Evolutionary conservation across 1,140 invertebrate species (phyloP).

Genomic region (Orchestia grillus): DNA sequence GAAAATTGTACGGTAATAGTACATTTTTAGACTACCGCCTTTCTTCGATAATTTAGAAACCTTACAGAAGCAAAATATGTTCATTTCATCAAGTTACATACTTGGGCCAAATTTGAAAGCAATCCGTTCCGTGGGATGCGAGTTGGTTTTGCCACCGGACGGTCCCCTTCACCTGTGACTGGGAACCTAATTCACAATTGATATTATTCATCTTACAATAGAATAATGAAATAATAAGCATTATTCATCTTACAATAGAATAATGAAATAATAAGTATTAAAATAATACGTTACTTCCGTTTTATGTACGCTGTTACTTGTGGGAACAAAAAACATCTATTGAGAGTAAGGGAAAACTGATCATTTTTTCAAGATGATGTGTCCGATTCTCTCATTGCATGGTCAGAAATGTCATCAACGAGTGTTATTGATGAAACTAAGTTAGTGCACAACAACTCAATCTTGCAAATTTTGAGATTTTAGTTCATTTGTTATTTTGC

Average conservation of each 20-base stretch:
- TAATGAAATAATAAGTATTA: not conserved
- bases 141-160: no score
- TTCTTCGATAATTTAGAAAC: no score
- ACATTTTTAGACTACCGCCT: no score
- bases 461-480: not conserved
- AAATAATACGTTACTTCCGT: no score
- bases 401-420: not conserved
- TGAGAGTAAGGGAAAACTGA: not conserved
- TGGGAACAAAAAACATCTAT: not conserved
- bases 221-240: not conserved
- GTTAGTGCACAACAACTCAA: not conserved
- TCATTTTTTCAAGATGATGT: not conserved
- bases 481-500: not conserved
- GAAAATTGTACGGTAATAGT: no score
- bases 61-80: no score
- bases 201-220: not conserved
- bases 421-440: not conserved
- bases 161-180: no score
- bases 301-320: not conserved
- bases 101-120: no score
- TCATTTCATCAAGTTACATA: no score
- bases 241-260: not conserved
- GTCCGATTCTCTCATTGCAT: not conserved
- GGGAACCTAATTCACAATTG: no score
- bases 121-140: no score